Conservation (phyloP, 1,140 invertebrate species). For the Spodoptera frugiperda region DNA sequence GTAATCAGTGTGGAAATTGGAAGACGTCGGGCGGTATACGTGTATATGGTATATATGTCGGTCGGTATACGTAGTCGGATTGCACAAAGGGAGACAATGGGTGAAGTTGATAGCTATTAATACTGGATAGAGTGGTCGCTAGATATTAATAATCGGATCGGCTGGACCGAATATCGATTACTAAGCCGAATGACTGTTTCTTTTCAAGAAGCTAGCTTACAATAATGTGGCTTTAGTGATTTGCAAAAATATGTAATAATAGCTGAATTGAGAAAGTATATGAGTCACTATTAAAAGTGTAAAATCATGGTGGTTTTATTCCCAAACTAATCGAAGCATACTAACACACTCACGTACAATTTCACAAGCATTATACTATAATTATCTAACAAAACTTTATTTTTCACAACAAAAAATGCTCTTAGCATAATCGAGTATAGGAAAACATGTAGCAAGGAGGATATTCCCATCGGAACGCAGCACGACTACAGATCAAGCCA, state of each 20-base stretch:
- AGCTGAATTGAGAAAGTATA: background rate
- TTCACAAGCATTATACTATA: background rate
- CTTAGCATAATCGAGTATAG: constrained; percentile 10
- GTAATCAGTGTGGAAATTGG: constrained; percentile 27
- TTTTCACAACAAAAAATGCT: constrained; percentile 15
- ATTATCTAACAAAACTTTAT: background rate
- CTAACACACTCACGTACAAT: background rate
- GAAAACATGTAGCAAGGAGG: background rate
- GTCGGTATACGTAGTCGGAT: constrained; percentile 4
- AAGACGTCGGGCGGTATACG: constrained; percentile 7
- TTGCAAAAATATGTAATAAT: too few species aligned
- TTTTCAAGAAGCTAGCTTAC: too few species aligned
- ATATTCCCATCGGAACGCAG: constrained; percentile 1
- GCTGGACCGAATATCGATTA: background rate
- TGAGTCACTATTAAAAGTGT: background rate
- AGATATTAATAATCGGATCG: constrained; percentile 16
- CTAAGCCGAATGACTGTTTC: background rate
- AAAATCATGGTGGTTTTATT: background rate
- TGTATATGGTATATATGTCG: too few species aligned
- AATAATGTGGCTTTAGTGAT: too few species aligned
- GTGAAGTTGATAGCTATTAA: constrained; percentile 31
- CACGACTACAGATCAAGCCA: background rate
- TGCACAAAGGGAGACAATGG: constrained; percentile 32
- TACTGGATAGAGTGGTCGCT: constrained; percentile 11
- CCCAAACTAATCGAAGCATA: too few species aligned